Percentiles rank a stretch among this genome's conserved stretches.
Evolutionary conservation across 2,797 vertebrate species (phyloP).

Genomic region (Fundulus diaphanus): DNA sequence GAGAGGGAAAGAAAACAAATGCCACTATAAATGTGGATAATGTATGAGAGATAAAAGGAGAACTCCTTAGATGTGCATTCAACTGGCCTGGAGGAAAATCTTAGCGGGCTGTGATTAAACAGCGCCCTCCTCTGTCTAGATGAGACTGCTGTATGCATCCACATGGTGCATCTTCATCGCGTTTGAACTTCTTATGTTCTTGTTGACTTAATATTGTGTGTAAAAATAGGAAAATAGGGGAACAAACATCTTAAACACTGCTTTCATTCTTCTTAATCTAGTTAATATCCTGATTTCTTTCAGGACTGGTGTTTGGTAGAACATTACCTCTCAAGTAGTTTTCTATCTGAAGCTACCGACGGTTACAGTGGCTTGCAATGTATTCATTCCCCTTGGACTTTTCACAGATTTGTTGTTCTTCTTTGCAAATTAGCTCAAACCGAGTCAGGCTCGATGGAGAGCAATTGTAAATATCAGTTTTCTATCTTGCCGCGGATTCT

Average conservation of each 20-base stretch:
- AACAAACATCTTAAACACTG: background rate
- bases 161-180: background rate
- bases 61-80: conserved; percentile 6
- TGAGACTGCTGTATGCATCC: conserved; percentile 1
- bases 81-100: conserved; percentile 9
- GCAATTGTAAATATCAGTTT: no score
- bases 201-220: background rate
- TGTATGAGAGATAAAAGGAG: conserved; percentile 5
- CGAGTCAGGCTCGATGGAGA: no score
- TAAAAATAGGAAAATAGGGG: background rate
- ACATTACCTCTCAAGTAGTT: background rate
- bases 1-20: background rate
- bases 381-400: no score
- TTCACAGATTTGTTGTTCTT: no score
- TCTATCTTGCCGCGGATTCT: no score
- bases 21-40: conserved; percentile 8
- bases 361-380: no score
- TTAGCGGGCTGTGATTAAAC: conserved; percentile 9
- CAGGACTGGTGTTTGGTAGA: background rate
- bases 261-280: background rate
- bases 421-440: no score
- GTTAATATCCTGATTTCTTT: no score
- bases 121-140: conserved; percentile 50
- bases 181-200: background rate
- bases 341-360: no score